A percentile compares a stretch with the other conserved stretches of the same genome.
These are phyloP conservation scores for Scalopus aquaticus DNA, from an alignment of 2,113 vertebrate genomes.

Conservation along the genomic window DNA sequence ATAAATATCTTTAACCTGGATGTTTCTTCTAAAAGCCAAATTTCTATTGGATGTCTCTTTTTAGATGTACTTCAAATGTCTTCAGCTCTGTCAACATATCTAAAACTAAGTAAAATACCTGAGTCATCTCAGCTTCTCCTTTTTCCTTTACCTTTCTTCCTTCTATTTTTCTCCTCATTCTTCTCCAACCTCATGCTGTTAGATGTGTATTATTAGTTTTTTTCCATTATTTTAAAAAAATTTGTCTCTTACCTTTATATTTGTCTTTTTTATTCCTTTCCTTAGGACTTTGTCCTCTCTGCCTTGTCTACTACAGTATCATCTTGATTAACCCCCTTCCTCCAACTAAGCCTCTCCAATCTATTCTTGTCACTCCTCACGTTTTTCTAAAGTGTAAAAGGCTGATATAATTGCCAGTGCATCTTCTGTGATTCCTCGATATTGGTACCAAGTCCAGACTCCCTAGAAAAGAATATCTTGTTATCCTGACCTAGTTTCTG, in stretches of 20 bases:
- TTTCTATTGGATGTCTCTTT: background rate
- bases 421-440: background rate
- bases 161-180: background rate
- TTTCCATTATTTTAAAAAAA: background rate
- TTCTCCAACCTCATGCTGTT: background rate
- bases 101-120: background rate
- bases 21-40: background rate
- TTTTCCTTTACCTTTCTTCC: background rate
- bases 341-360: background rate
- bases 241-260: background rate
- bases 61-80: background rate
- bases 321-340: background rate
- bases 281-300: background rate
- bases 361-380: background rate
- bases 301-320: background rate
- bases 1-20: background rate
- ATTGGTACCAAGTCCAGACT: background rate
- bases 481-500: background rate
- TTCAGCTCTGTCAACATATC: background rate
- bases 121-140: background rate
- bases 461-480: background rate
- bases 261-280: background rate
- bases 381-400: constrained; percentile 3
- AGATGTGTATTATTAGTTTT: background rate
- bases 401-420: background rate